Percentiles rank a stretch among this genome's conserved stretches.
phyloP scores from a whole-genome alignment of 2,888 invertebrate genomes.

The Tanypteryx hageni region DNA sequence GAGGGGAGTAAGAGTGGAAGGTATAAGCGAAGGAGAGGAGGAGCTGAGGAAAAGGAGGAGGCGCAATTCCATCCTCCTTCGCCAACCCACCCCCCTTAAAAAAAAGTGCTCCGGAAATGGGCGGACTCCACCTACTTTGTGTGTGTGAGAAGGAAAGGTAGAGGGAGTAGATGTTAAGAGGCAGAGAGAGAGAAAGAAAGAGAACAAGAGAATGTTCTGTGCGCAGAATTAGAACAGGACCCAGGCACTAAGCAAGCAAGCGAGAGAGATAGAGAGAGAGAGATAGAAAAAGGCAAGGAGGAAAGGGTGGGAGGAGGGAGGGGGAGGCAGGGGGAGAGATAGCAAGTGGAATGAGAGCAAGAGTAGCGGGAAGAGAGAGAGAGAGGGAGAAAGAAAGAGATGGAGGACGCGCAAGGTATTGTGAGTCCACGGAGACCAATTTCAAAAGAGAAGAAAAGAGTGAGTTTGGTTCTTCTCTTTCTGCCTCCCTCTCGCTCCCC shows the following conservation, averaged over 20 bases:
- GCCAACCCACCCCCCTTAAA: neutral
- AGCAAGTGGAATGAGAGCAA: neutral
- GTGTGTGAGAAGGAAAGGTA: neutral
- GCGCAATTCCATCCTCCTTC: neutral
- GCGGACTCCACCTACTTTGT: neutral
- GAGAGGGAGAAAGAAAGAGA: too few relatives aligned
- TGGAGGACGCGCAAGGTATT: neutral
- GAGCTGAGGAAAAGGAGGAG: neutral
- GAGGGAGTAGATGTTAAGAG: neutral
- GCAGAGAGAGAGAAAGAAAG: neutral
- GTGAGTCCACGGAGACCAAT: constrained; percentile 63
- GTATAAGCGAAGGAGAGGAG: neutral
- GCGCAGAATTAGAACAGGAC: constrained; percentile 45
- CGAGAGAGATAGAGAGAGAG: neutral
- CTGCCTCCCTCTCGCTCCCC: neutral
- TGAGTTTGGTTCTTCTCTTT: neutral
- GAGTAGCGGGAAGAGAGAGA: neutral
- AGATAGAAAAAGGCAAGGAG: constrained; percentile 46
- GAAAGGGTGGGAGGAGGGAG: constrained; percentile 6
- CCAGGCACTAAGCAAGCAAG: neutral
- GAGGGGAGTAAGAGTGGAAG: neutral
- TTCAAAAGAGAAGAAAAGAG: constrained; percentile 54
- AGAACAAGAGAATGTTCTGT: constrained; percentile 54
- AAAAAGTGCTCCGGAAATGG: constrained; percentile 63
- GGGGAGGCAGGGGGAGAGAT: neutral